Percentiles rank a stretch among this genome's conserved stretches.
phyloP scores from a whole-genome alignment of 2,888 invertebrate genomes.

The Tachystola acroxantha region DNA sequence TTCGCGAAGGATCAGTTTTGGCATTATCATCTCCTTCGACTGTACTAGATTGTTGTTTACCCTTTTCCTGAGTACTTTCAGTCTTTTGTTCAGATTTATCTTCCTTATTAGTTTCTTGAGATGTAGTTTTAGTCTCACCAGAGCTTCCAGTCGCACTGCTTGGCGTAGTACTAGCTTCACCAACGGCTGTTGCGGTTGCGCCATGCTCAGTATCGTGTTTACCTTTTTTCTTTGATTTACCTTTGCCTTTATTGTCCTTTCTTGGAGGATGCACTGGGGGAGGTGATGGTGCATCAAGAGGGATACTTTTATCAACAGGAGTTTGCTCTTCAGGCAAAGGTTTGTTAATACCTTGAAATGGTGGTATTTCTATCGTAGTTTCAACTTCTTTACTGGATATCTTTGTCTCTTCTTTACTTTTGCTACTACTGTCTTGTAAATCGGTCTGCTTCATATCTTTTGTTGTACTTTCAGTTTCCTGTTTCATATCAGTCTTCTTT shows the following conservation, averaged over 20 bases:
- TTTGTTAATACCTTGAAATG: not conserved
- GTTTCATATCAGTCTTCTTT: too few relatives aligned
- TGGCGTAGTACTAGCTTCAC: slow-evolving; percentile 4
- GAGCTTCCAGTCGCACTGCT: slow-evolving; percentile 11
- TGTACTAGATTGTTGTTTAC: slow-evolving; percentile 41
- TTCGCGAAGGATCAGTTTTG: not conserved
- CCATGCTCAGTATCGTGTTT: slow-evolving; percentile 36
- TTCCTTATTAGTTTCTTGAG: slow-evolving; percentile 24
- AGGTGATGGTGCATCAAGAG: slow-evolving; percentile 9
- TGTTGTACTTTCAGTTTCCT: slow-evolving; percentile 12
- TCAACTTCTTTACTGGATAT: not conserved
- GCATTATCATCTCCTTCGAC: slow-evolving; percentile 11
- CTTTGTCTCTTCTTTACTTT: not conserved
- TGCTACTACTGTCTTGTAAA: not conserved
- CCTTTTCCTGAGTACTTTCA: slow-evolving; percentile 35
- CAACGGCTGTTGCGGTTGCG: slow-evolving; percentile 7
- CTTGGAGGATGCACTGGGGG: slow-evolving; percentile 43
- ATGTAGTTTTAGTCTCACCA: slow-evolving; percentile 20
- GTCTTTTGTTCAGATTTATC: slow-evolving; percentile 31
- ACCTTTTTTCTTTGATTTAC: slow-evolving; percentile 56
- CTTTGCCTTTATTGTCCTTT: slow-evolving; percentile 58
- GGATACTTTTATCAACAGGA: slow-evolving; percentile 11
- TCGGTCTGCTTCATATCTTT: slow-evolving; percentile 5
- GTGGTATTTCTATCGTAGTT: slow-evolving; percentile 4
- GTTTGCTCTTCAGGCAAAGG: slow-evolving; percentile 8